Evolutionary conservation across 1,140 invertebrate species (phyloP).

Genomic region (Cotesia vestalis): DNA sequence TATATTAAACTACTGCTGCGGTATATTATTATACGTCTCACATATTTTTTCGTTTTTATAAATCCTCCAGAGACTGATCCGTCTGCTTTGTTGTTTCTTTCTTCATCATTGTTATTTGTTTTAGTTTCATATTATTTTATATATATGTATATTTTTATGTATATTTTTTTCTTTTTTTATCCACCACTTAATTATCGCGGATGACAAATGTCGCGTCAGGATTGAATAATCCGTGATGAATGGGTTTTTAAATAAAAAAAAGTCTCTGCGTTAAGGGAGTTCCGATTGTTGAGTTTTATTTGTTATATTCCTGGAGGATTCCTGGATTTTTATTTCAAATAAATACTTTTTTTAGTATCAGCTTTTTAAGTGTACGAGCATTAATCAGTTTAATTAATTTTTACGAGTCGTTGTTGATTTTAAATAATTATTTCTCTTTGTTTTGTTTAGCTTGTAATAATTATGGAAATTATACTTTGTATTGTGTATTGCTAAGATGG

Average conservation of each 20-base stretch:
- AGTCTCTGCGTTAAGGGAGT: background rate
- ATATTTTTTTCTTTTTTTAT: background rate
- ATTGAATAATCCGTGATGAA: constrained; percentile 30
- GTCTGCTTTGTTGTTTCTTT: constrained; percentile 19
- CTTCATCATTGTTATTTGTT: constrained; percentile 15
- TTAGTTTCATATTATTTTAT: background rate
- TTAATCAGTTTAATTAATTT: background rate
- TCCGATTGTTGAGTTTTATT: background rate
- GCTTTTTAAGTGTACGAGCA: background rate
- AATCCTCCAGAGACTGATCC: constrained; percentile 19
- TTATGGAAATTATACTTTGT: too few relatives aligned
- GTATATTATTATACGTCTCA: constrained; percentile 29
- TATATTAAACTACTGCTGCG: constrained; percentile 6
- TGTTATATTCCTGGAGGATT: too few relatives aligned
- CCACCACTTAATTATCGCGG: background rate
- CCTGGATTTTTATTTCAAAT: too few relatives aligned
- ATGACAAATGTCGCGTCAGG: constrained; percentile 25
- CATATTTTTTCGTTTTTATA: constrained; percentile 34
- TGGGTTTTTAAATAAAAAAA: background rate
- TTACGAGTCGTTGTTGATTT: too few relatives aligned
- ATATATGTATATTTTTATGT: background rate
- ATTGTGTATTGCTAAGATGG: too few relatives aligned
- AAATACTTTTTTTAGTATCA: too few relatives aligned
- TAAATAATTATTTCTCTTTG: too few relatives aligned
- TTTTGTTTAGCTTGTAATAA: too few relatives aligned